Evolutionary conservation across 2,888 invertebrate species (phyloP).

Genomic region (Spicauda simplicius): DNA sequence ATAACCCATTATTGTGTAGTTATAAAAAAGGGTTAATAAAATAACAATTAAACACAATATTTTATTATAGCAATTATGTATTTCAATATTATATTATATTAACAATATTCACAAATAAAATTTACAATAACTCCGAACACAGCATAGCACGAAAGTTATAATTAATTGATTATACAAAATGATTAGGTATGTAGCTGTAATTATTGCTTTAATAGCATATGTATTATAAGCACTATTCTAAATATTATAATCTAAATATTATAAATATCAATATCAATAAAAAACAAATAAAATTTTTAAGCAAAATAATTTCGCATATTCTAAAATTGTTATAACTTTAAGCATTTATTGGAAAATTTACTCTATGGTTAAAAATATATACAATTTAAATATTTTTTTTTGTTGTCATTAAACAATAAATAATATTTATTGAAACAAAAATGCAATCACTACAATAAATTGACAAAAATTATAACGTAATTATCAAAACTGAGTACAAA

Average conservation of each 20-base stretch:
- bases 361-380: too few species aligned
- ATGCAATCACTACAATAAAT: too few species aligned
- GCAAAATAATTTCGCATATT: neutral
- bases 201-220: slow-evolving; percentile 15
- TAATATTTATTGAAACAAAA: too few species aligned
- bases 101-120: slow-evolving; percentile 42
- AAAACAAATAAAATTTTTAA: neutral
- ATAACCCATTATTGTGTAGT: too few species aligned
- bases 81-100: slow-evolving; percentile 35
- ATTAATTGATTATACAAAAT: slow-evolving; percentile 24
- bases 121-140: slow-evolving; percentile 27
- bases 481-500: too few species aligned
- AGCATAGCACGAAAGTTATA: slow-evolving; percentile 6
- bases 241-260: neutral
- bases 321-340: neutral
- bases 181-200: slow-evolving; percentile 25
- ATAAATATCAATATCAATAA: neutral
- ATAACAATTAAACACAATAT: slow-evolving; percentile 1
- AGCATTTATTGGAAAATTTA: neutral
- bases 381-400: too few species aligned
- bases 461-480: too few species aligned
- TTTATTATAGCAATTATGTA: slow-evolving; percentile 17
- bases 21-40: neutral
- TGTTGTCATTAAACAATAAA: neutral
- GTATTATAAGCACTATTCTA: slow-evolving; percentile 5